Base-by-base conservation (phyloP, 2,888 invertebrate species). In the Chouioia cunea region DNA sequence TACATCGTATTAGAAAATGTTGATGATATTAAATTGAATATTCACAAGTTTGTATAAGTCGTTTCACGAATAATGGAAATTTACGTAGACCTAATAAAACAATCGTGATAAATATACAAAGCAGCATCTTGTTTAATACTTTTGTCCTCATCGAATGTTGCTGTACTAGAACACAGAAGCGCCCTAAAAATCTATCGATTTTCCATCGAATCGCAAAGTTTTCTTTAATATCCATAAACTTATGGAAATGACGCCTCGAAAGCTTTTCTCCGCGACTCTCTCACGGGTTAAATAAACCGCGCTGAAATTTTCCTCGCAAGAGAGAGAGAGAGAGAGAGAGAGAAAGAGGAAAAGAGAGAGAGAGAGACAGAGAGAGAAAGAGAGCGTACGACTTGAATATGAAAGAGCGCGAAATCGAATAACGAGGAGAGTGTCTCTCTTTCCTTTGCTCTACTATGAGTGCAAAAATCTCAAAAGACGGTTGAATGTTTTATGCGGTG, bases 401-500 rank as follows among this genome's bases (percentile, higher is more conserved):
- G 60, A 68, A 68, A 60, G 68, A 72, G 63, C 66, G 50, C 27
- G 46, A 54, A 67, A 71, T 71, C 71, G 59, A 71, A 71, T 71
- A 67, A 67, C 44, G 59, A 54, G 54, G 57, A 36, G 36, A 20
- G 60, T 16, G 15, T 66, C 20, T 47, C 23, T 59, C 6, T 46
- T 18, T 57, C 44, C 8, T 23, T 15, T 56, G 20, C 27, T n/a
- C n/a, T 10, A 48, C 65, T 72, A 75, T 74, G 77, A 76, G 75
- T 74, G 73, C 52, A 48, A 64, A 68, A 73, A 65, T 73, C 69
- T 63, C 62, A 54, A 62, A 53, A 63, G 76, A 58, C 69, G 75
- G 66, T 73, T 78, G 76, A 81, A 80, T 79, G 76, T 80, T 80
- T 78, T 77, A 79, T 80, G 74, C 75, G 71, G 23, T 58, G 64